Base-by-base conservation (phyloP, 2,797 vertebrate species). In the Pipistrellus pipistrellus region DNA sequence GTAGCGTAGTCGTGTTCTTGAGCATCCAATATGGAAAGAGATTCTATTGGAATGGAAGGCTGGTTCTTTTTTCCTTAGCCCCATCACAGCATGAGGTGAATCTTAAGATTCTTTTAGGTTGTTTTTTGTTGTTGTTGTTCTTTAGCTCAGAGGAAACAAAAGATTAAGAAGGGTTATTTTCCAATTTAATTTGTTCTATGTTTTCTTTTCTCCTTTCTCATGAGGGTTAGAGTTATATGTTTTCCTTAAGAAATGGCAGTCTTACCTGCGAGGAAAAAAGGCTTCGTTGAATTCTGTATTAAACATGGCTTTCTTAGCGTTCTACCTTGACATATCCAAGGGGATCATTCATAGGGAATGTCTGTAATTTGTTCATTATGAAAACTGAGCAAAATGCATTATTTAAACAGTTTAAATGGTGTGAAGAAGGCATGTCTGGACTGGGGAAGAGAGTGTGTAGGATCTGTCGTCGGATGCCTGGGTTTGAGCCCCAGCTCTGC, bases 121-220 rank as follows among this genome's bases (percentile, higher is more conserved):
- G 8, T 9, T 44, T 44, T 10, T 44, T 44, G 11, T 55, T 53
- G 57, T 25, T 59, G 82, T 85, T 62, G 14, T 85, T 85, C 55
- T 77, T 94, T 96, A 82, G 32, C 30, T 87, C 92, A 46, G 20
- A 23, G 32, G 17, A 83, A 83, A 73, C 32, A 87, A 89, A 94
- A 88, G 62, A 15, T 38, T 62, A 71, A 76, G 53, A 91, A 87
- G 32, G 7, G 2, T 91, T 68, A 53, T 84, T 88, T 53, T 4
- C 59, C 6, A 64, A 20, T 88, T 91, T 77, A n/a, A 80, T 81
- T 92, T 88, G 9, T 30, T 85, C 11, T 80, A 1, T 62, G 32
- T 83, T 84, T 90, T 71, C 44, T 90, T 86, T 92, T 66, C 53
- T 94, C 68, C 76, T 93, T 86, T 41, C 17, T 14, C 1, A 17